A percentile compares a stretch with the other conserved stretches of the same genome.
phyloP scores from a whole-genome alignment of 1,140 invertebrate species.

The Macrostomum lignano region DNA sequence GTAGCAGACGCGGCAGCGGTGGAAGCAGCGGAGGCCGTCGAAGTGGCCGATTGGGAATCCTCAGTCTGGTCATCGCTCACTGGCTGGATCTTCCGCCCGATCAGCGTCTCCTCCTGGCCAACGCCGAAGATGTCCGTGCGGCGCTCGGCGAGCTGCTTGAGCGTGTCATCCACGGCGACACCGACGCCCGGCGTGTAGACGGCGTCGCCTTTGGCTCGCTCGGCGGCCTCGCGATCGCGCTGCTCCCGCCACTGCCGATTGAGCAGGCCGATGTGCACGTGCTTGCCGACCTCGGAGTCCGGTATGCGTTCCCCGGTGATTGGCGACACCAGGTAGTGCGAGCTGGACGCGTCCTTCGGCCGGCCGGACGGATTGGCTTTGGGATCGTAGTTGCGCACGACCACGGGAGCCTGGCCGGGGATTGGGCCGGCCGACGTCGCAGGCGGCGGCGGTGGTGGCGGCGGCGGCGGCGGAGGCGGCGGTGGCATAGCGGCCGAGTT shows the following conservation, averaged over 20 bases:
- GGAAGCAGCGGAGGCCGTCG: too few relatives aligned
- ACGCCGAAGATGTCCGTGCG: constrained; percentile 99
- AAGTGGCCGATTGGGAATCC: too few relatives aligned
- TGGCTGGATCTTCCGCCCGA: constrained; percentile 80
- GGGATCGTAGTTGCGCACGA: constrained; percentile 83
- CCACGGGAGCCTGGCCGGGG: constrained; percentile 36
- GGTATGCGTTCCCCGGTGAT: constrained; percentile 89
- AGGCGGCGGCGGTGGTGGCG: constrained; percentile 32
- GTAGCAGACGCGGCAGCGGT: too few relatives aligned
- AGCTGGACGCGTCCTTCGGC: constrained; percentile 28
- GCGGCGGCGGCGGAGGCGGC: constrained; percentile 14
- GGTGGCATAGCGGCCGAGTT: constrained; percentile 10
- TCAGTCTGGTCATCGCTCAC: too few relatives aligned
- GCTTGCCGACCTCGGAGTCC: constrained; percentile 77
- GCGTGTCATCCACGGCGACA: constrained; percentile 56
- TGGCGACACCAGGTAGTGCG: constrained; percentile 75
- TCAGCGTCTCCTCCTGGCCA: constrained; percentile 73
- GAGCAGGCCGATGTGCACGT: constrained; percentile 54
- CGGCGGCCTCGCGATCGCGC: constrained; percentile 56
- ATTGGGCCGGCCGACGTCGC: constrained; percentile 33
- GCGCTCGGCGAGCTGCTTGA: constrained; percentile 76
- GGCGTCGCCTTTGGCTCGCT: constrained; percentile 42
- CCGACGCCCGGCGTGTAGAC: constrained; percentile 35
- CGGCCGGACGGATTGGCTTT: constrained; percentile 34
- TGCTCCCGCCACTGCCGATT: constrained; percentile 95